phyloP scores from a whole-genome alignment of 2,113 vertebrate genomes.

The Platichthys flesus region DNA sequence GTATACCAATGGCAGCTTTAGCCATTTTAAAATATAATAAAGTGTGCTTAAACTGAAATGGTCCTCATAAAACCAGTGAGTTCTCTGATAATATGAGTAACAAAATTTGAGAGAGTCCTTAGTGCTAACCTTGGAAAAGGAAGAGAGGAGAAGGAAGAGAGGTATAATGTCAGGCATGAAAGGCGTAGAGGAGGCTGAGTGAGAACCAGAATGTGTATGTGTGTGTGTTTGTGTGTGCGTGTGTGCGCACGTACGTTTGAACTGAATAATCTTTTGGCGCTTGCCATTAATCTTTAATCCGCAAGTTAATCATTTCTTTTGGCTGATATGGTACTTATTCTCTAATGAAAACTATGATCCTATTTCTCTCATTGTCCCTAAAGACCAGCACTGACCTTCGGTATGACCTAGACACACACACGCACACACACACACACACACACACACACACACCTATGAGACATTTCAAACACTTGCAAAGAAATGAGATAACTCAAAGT shows the following conservation, averaged over 20 bases:
- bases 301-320: constrained; percentile 41
- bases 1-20: too few species aligned
- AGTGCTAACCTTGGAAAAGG: too few species aligned
- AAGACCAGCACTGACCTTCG: constrained; percentile 55
- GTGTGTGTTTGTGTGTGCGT: neutral
- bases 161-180: neutral
- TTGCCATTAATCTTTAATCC: constrained; percentile 54
- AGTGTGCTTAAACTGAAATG: too few species aligned
- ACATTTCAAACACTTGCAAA: neutral
- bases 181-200: neutral
- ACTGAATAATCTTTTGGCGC: constrained; percentile 27
- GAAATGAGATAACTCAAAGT: too few species aligned
- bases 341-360: constrained; percentile 60
- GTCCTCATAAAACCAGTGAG: too few species aligned
- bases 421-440: neutral
- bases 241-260: neutral
- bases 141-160: neutral
- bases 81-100: too few species aligned
- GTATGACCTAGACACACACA: constrained; percentile 12
- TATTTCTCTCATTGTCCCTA: constrained; percentile 49
- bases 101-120: too few species aligned
- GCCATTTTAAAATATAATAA: too few species aligned
- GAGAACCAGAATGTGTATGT: neutral
- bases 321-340: constrained; percentile 56
- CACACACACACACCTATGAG: neutral